These are phyloP conservation scores for Zhuqinia jingwanae DNA, from an alignment of 2,888 invertebrate genomes.

Conservation along the genomic window DNA sequence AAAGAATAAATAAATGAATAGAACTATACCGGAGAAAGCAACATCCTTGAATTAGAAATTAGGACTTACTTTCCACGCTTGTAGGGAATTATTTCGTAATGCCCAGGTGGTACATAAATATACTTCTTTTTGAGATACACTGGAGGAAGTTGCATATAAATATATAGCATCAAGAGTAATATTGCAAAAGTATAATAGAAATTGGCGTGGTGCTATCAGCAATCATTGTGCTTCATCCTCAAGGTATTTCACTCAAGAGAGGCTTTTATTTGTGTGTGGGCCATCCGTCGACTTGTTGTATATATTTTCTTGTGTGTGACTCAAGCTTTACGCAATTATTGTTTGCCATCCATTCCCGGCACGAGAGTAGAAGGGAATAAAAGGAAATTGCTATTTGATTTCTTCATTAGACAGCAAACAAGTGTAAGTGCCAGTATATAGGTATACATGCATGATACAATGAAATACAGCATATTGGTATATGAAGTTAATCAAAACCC, in stretches of 20 bases:
- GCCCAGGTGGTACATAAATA: slow-evolving; percentile 50
- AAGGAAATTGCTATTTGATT: slow-evolving; percentile 67
- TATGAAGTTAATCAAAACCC: too few relatives aligned
- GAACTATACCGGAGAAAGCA: slow-evolving; percentile 35
- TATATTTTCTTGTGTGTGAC: slow-evolving; percentile 31
- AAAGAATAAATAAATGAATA: slow-evolving; percentile 63
- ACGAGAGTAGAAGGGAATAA: slow-evolving; percentile 24
- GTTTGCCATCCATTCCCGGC: background rate
- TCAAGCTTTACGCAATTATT: slow-evolving; percentile 24
- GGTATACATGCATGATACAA: background rate
- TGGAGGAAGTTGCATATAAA: too few relatives aligned
- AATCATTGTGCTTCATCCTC: background rate
- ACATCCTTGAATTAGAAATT: slow-evolving; percentile 61
- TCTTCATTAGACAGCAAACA: slow-evolving; percentile 50
- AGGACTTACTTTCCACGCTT: slow-evolving; percentile 12
- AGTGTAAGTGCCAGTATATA: background rate
- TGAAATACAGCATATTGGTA: background rate
- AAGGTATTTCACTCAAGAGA: background rate
- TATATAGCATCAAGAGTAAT: too few relatives aligned
- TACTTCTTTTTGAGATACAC: slow-evolving; percentile 13
- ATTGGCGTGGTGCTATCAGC: background rate
- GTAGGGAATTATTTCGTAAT: slow-evolving; percentile 53
- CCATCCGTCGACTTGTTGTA: slow-evolving; percentile 26
- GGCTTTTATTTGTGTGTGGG: slow-evolving; percentile 1
- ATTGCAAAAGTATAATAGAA: background rate